Base-by-base conservation (phyloP, 2,888 invertebrate genomes). In the Mesorhabditis spiculigera region DNA sequence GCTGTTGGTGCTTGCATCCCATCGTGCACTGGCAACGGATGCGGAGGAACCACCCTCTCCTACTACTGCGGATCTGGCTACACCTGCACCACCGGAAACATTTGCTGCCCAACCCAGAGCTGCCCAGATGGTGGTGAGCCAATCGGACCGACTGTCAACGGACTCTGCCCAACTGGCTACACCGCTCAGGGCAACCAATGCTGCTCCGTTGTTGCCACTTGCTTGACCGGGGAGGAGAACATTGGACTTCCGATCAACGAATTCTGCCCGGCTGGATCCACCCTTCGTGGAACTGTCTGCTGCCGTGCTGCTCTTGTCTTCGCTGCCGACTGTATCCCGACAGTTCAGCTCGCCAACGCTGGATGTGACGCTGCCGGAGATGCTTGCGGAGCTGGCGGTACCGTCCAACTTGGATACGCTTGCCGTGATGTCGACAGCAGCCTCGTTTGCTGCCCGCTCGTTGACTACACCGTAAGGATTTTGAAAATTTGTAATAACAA, bases 71-170 rank as follows among this genome's bases (percentile, higher is more conserved):
- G 83, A 50, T 74, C 79, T 41, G 86, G 86, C 50, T 85, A 82
- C 78, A 78, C 82, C 43, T 86, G 86, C 75, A 82, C 82, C 71
- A 82, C 81, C 62, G 82, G 82, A 73, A 85, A 85, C 78, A 81
- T 84, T 63, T 85, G 85, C 75, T 85, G 85, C 70, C 73, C 82
- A 28, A 75, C 80, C 68, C 82, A 79, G 71, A 75, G 74, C 63
- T 84, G 84, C 71, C 84, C 84, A 50, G 76, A 76, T 42, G 84
- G 85, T 61, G 79, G 81, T 69, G 73, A 74, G 5, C 75, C 79
- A 41, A 75, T 85, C 64, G 85, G 85, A n/a, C 78, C 80, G 65
- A 81, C 83, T 71, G 80, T 83, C 72, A 85, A 84, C 75, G 83
- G 83, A 61, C 80, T 80, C 63, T 85, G 85, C 73, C 82, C 83